Evolutionary conservation across 2,113 vertebrate species (phyloP), one percentile per base, ranked within the genome.

Genomic region (Lepus americanus): DNA sequence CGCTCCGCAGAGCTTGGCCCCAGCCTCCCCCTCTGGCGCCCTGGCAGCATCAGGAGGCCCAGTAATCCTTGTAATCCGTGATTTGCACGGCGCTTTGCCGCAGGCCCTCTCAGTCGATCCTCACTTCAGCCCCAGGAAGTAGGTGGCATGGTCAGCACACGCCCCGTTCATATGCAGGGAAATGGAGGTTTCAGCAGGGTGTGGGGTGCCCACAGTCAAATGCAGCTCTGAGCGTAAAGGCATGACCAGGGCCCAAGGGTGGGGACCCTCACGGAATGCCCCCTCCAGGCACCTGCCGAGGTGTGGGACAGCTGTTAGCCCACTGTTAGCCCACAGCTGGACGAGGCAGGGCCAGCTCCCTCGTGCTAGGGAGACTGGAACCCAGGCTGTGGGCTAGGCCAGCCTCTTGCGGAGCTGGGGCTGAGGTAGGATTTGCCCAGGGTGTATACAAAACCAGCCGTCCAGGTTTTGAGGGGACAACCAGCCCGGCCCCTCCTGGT

Each of bases 391-490:
- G 4, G 17, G 22, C 25, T 19, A 10, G 25, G 49, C 10, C 1
- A 0, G 1, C 8, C 20, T 77, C 0, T 4, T 0, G 4, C 0
- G 0, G 22, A 49, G 53, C 69, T 73, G 63, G 70, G 44, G 67
- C 36, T 23, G 33, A n/a, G 17, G n/a, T 6, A 0, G n/a, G 31
- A 69, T 49, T 27, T 69, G 31, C 73, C 19, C 25, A 14, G 9
- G 14, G 66, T 1, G 3, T 9, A 0, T 0, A 25, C 23, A 69
- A 70, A 61, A 29, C 7, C 22, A 22, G 51, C 0, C 0, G 33
- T 19, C 29, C 23, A 16, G 44, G 11, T 55, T 23, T 44, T 11
- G 12, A 17, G 69, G 53, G 14, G 31, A n/a, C 29, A 19, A 55
- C 53, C 9, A 22, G 11, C 49, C 80, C 39, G 36, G 17, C 6